Evolutionary conservation across 2,113 vertebrate species (phyloP), one percentile per base, ranked within the genome.

Genomic region (Pycnonotus jocosus): DNA sequence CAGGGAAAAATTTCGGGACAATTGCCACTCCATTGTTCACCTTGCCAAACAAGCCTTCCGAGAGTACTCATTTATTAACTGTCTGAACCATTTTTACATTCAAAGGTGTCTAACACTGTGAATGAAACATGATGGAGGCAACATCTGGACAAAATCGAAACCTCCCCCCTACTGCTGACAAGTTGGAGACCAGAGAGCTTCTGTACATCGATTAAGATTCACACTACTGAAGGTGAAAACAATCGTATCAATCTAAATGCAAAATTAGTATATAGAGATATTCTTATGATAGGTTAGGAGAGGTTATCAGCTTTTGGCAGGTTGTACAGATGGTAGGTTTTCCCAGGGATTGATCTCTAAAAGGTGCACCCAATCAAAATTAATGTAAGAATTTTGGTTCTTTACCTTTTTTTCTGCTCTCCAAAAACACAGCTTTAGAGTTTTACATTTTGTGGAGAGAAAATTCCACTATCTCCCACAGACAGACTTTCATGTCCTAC

Each of bases 31-130:
- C 14, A 30, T 27, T 70, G 31, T 61, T 87, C 21, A 47, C 13
- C 38, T 84, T 61, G 61, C 12, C n/a, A 70, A 73, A 61, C 4
- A 44, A 64, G 4, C 8, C 1, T 42, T 42, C 56, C 15, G 21
- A 2, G 3, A 19, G 11, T 27, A 68, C 16, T 72, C 19, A 20
- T 33, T 64, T 71, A 16, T 30, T 12, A 24, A 25, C 37, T 54
- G 3, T 38, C 68, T 83, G 53, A 72, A 60, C 12, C 3, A 8
- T 51, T 44, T 65, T 54, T 42, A 48, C 1, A 1, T 54, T 72
- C 27, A 76, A 6, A 2, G 0, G 9, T 7, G 3, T 16, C 50
- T 47, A 56, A 51, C 24, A 35, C 3, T 1, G 0, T 16, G 35
- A 37, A 23, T 31, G 38, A 88, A 66, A 73, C 14, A 15, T 58